Conservation (phyloP, 2,888 invertebrate genomes). For the Drosophila prolongata region DNA sequence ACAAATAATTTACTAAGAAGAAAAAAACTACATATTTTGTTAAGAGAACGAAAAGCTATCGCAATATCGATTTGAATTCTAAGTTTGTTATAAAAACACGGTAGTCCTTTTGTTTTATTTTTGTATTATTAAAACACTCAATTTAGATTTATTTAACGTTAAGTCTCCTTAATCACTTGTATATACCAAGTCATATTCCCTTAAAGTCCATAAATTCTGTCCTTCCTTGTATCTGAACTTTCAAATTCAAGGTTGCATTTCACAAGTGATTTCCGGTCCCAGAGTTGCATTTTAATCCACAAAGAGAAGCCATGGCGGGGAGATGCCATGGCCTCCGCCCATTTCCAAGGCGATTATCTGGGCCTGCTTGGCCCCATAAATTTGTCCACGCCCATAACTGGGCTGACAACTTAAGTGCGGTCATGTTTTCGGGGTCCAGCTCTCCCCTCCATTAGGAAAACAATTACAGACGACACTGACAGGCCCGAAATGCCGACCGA, state of each 20-base stretch:
- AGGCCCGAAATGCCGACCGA: conserved; percentile 45
- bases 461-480: conserved; percentile 74
- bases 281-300: conserved; percentile 19
- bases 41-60: too few relatives aligned
- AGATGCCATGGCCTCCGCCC: not conserved
- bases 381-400: conserved; percentile 59
- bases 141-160: too few relatives aligned
- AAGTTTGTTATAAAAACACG: too few relatives aligned
- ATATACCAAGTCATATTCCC: too few relatives aligned
- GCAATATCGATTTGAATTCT: too few relatives aligned
- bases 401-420: conserved; percentile 77
- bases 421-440: conserved; percentile 59
- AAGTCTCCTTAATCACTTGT: too few relatives aligned
- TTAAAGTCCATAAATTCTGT: not conserved
- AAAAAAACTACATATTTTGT: too few relatives aligned
- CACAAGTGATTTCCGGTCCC: not conserved
- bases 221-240: not conserved
- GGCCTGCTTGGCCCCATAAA: conserved; percentile 54
- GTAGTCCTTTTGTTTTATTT: too few relatives aligned
- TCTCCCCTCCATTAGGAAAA: conserved; percentile 73
- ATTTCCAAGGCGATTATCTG: conserved; percentile 32
- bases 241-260: conserved; percentile 12
- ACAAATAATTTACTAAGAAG: too few relatives aligned
- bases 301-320: not conserved
- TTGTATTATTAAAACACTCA: too few relatives aligned